phyloP scores from a whole-genome alignment of 2,888 invertebrate genomes.

The Nyleta sp. region DNA sequence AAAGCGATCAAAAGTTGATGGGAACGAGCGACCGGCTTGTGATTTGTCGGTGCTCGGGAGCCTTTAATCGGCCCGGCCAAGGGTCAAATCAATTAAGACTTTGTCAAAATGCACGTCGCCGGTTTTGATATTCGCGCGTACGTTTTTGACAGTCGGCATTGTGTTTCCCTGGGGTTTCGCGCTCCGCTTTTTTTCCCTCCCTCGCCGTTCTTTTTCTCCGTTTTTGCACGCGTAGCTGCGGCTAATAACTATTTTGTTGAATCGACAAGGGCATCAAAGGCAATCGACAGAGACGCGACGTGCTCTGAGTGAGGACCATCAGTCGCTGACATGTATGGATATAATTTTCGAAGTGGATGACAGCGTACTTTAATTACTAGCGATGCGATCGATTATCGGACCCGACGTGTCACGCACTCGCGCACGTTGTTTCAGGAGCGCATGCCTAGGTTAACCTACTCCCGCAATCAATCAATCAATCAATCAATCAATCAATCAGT shows the following conservation, averaged over 20 bases:
- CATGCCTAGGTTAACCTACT: conserved; percentile 49
- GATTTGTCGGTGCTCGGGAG: conserved; percentile 12
- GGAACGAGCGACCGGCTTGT: conserved; percentile 35
- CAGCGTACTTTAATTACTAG: conserved; percentile 63
- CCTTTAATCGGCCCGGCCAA: conserved; percentile 44
- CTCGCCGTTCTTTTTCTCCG: neutral
- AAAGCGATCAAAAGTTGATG: conserved; percentile 31
- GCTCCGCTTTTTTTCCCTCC: conserved; percentile 1
- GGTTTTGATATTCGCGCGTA: conserved; percentile 39
- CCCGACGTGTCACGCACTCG: conserved; percentile 26
- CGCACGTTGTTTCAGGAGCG: conserved; percentile 26
- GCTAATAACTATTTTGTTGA: conserved; percentile 57
- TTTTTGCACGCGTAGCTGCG: conserved; percentile 25
- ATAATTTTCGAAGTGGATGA: conserved; percentile 64
- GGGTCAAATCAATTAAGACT: conserved; percentile 51
- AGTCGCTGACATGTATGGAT: conserved; percentile 55
- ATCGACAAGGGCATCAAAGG: conserved; percentile 58
- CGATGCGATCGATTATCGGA: conserved; percentile 52
- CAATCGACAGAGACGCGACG: conserved; percentile 53
- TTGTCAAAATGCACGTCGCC: conserved; percentile 44
- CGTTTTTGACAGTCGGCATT: conserved; percentile 50
- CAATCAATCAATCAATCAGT: conserved; percentile 21
- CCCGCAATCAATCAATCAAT: conserved; percentile 41
- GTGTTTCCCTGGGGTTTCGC: conserved; percentile 14
- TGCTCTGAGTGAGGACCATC: conserved; percentile 45